These are phyloP conservation scores for Origma solitaria DNA, from an alignment of 2,113 vertebrate genomes.

Conservation along the genomic window DNA sequence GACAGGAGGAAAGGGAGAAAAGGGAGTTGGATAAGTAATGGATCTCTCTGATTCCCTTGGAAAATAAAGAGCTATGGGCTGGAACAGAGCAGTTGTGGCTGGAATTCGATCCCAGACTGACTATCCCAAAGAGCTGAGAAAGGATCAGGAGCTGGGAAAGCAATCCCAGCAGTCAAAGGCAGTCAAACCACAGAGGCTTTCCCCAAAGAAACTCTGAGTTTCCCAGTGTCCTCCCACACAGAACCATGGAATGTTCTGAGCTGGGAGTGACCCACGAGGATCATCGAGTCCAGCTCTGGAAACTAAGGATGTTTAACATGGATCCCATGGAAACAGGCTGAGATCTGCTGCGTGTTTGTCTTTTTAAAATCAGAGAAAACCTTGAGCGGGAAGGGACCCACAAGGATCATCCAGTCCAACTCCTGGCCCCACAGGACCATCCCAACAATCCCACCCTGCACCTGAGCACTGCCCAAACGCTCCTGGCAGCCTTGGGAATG, in stretches of 20 bases:
- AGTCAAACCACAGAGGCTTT: not conserved
- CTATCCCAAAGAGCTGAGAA: not conserved
- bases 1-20: rapidly evolving
- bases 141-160: not conserved
- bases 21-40: not conserved
- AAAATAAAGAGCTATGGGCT: not conserved
- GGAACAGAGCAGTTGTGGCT: not conserved
- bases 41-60: not conserved
- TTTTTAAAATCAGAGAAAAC: not conserved
- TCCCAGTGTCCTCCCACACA: not conserved
- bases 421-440: not conserved
- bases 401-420: not conserved
- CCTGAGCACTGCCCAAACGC: not conserved
- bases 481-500: not conserved
- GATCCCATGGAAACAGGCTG: not conserved
- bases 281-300: not conserved
- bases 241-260: not conserved
- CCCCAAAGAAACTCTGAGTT: not conserved
- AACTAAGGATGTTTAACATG: not conserved
- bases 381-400: not conserved
- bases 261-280: not conserved
- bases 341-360: not conserved
- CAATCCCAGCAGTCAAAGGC: not conserved
- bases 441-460: not conserved
- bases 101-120: not conserved